Evolutionary conservation across 2,888 invertebrate genomes (phyloP).

Genomic region (Rhodophaea formosa): DNA sequence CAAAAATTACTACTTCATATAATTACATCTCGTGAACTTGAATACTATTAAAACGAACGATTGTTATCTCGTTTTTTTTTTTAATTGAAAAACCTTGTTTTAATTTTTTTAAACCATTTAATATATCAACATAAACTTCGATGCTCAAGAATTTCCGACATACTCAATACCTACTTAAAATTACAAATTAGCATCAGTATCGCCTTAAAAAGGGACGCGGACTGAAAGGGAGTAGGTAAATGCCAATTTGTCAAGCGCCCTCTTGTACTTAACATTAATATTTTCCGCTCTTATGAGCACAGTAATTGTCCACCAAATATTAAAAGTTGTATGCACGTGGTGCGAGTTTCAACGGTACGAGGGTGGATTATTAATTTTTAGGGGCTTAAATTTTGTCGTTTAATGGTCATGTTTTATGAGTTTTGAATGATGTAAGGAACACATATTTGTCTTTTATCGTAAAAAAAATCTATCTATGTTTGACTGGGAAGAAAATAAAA

Average conservation of each 20-base stretch:
- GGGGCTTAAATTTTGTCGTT: constrained; percentile 19
- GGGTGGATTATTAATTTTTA: constrained; percentile 40
- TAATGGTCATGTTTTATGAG: constrained; percentile 25
- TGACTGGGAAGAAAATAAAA: too few species aligned
- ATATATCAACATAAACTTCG: too few species aligned
- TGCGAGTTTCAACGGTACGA: constrained; percentile 33
- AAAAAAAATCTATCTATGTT: too few species aligned
- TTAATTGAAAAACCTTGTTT: too few species aligned
- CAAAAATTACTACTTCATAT: too few species aligned
- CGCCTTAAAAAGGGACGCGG: constrained; percentile 12
- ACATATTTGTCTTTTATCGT: too few species aligned
- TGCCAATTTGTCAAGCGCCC: constrained; percentile 59
- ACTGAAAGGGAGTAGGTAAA: constrained; percentile 36
- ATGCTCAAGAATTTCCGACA: not conserved
- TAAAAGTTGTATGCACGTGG: constrained; percentile 68
- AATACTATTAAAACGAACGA: too few species aligned
- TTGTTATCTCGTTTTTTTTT: too few species aligned
- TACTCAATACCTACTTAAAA: not conserved
- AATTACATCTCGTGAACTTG: too few species aligned
- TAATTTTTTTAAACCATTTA: too few species aligned
- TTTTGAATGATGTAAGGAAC: constrained; percentile 2
- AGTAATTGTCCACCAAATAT: constrained; percentile 69
- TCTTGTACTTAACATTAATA: constrained; percentile 62
- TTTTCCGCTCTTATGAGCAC: constrained; percentile 67
- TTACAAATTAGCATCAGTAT: not conserved